phyloP scores from a whole-genome alignment of 2,113 vertebrate genomes.

The Siniperca knerii region DNA sequence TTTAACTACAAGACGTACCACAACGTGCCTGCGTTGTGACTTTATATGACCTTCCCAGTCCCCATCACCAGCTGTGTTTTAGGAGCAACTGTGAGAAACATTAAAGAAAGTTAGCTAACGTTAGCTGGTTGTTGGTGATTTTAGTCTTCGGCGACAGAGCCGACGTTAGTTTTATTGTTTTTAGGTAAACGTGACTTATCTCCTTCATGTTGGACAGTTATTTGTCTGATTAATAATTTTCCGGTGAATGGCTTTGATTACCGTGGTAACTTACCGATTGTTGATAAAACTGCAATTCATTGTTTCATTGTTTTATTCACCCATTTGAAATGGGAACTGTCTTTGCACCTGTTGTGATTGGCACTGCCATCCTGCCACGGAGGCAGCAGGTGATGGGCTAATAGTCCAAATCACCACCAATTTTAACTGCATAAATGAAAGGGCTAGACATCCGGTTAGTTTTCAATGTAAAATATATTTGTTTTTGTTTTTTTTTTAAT shows the following conservation, averaged over 20 bases:
- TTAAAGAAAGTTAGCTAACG: not conserved
- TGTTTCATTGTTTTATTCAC: not conserved
- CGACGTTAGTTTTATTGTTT: not conserved
- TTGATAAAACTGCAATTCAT: not conserved
- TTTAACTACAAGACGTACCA: not conserved
- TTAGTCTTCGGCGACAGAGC: not conserved
- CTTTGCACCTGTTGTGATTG: not conserved
- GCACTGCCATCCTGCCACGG: no score
- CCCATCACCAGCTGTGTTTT: not conserved
- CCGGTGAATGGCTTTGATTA: not conserved
- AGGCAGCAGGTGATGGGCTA: not conserved
- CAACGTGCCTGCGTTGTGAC: not conserved
- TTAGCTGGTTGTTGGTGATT: not conserved
- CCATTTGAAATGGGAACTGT: no score
- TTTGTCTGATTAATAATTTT: not conserved
- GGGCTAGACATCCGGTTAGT: not conserved
- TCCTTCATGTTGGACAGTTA: not conserved
- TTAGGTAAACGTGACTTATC: not conserved
- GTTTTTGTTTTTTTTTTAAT: not conserved
- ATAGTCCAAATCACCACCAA: not conserved
- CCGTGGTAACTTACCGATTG: not conserved
- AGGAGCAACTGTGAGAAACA: not conserved
- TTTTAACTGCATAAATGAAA: not conserved
- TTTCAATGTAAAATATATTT: not conserved
- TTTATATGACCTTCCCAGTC: not conserved